These are phyloP conservation scores for Adoxophyes honmai DNA, from an alignment of 1,140 invertebrate species.

Conservation along the genomic window DNA sequence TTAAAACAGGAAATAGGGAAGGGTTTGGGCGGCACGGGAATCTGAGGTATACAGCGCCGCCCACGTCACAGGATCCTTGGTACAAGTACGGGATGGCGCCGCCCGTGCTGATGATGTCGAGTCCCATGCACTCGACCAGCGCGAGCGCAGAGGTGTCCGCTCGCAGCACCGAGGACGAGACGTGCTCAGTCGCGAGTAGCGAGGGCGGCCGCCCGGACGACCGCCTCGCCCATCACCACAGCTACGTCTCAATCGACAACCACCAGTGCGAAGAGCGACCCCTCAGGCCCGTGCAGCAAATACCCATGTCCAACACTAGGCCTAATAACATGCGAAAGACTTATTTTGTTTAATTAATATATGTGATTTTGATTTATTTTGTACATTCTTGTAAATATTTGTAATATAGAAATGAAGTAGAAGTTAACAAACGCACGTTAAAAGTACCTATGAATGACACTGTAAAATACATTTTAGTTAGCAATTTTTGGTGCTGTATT, in stretches of 20 bases:
- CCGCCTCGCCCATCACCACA: constrained; percentile 70
- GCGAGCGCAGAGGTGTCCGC: constrained; percentile 74
- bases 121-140: constrained; percentile 72
- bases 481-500: constrained; percentile 45
- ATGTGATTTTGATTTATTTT: constrained; percentile 29
- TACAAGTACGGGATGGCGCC: constrained; percentile 73
- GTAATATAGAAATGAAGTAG: constrained; percentile 21
- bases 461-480: constrained; percentile 11
- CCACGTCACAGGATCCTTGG: constrained; percentile 74
- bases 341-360: constrained; percentile 68
- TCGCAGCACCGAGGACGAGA: constrained; percentile 73
- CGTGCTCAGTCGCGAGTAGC: constrained; percentile 70
- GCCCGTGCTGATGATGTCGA: constrained; percentile 72
- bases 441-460: constrained; percentile 2
- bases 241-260: constrained; percentile 75
- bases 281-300: constrained; percentile 65
- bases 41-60: constrained; percentile 72
- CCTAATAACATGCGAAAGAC: constrained; percentile 70
- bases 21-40: constrained; percentile 70
- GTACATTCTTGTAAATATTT: constrained; percentile 28
- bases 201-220: constrained; percentile 62
- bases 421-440: constrained; percentile 23
- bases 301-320: constrained; percentile 65
- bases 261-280: constrained; percentile 71
- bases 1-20: constrained; percentile 66